A percentile compares a stretch with the other conserved stretches of the same genome.
phyloP scores from a whole-genome alignment of 2,797 vertebrate species.

The Acipenser ruthenus region DNA sequence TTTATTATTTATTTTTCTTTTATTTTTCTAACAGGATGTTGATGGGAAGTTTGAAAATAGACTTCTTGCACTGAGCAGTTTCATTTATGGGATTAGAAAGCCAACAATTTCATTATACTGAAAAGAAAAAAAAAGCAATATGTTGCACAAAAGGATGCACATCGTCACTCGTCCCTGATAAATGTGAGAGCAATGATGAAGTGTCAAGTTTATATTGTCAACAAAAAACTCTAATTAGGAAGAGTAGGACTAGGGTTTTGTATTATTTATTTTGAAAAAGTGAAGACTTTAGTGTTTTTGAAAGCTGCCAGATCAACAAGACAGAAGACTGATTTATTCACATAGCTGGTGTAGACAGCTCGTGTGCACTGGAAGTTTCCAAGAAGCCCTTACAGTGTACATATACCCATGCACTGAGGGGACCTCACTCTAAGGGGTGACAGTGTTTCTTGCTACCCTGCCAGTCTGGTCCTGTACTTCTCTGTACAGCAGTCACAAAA shows the following conservation, averaged over 20 bases:
- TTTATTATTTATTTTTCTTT: conserved; percentile 76
- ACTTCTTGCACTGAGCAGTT: conserved; percentile 58
- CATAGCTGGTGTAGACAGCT: conserved; percentile 12
- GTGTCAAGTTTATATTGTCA: conserved; percentile 48
- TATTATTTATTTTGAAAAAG: conserved; percentile 66
- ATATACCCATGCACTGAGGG: no score
- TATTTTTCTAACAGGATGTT: conserved; percentile 43
- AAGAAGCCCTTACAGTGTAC: no score
- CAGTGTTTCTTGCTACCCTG: no score
- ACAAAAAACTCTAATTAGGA: conserved; percentile 64
- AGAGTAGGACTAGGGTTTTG: conserved; percentile 53
- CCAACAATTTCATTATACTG: conserved; percentile 66
- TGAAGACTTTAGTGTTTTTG: conserved; percentile 52
- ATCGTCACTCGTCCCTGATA: conserved; percentile 26
- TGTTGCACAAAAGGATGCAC: conserved; percentile 34
- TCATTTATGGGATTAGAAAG: conserved; percentile 69
- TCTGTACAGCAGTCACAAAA: no score
- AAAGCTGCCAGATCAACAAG: conserved; percentile 46
- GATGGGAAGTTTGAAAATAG: conserved; percentile 57
- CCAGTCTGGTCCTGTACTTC: no score
- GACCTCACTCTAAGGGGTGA: no score
- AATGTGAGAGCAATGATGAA: conserved; percentile 26
- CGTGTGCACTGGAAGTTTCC: no score
- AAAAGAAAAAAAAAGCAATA: conserved; percentile 21
- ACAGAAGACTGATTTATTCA: conserved; percentile 24